Conservation (phyloP, 2,888 invertebrate genomes). For the Nipponacmea schrenckii region DNA sequence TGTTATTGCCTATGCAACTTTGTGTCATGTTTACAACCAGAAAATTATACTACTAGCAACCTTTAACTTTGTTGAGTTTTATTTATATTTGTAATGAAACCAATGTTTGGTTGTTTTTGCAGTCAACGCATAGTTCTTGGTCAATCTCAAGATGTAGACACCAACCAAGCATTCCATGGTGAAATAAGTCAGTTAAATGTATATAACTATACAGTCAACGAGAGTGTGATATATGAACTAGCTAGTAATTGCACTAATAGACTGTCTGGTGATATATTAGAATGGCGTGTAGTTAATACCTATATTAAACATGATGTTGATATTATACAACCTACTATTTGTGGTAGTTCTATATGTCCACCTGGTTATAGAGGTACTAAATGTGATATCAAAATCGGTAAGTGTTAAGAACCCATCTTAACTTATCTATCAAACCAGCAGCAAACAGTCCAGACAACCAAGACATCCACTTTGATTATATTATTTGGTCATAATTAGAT, state of each 20-base stretch:
- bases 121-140: conserved; percentile 27
- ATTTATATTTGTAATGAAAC: too few relatives aligned
- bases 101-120: conserved; percentile 10
- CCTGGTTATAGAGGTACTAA: conserved; percentile 85
- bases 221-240: conserved; percentile 27
- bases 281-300: conserved; percentile 46
- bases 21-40: too few relatives aligned
- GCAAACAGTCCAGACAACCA: too few relatives aligned
- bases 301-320: conserved; percentile 34
- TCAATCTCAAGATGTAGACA: conserved; percentile 16
- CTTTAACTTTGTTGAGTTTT: too few relatives aligned
- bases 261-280: conserved; percentile 36
- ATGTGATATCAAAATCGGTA: conserved; percentile 78
- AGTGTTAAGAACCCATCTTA: conserved; percentile 3
- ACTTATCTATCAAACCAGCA: too few relatives aligned
- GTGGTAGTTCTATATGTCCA: conserved; percentile 73
- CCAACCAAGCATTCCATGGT: conserved; percentile 38
- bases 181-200: conserved; percentile 49
- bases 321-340: conserved; percentile 40
- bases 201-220: conserved; percentile 31
- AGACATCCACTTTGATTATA: too few relatives aligned
- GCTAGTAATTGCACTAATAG: conserved; percentile 30
- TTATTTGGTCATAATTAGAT: too few relatives aligned
- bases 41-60: too few relatives aligned
- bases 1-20: too few relatives aligned